Percentiles rank a stretch among this genome's conserved stretches.
phyloP scores from a whole-genome alignment of 2,113 vertebrate genomes.

The Oryzias curvinotus region DNA sequence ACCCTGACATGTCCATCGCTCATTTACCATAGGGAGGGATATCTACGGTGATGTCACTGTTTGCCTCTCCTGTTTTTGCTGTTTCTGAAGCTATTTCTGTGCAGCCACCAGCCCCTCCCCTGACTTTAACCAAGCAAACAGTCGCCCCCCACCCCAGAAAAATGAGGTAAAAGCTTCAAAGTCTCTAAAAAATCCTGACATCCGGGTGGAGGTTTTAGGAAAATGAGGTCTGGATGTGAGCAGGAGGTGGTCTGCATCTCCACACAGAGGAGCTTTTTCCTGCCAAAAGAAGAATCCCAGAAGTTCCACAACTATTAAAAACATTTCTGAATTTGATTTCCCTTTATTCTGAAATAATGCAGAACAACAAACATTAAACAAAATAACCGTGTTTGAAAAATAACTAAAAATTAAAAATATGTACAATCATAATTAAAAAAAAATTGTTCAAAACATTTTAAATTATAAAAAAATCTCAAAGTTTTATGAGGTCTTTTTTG shows the following conservation, averaged over 20 bases:
- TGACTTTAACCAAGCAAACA: slow-evolving; percentile 51
- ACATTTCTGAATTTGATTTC: too few relatives aligned
- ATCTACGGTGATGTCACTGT: slow-evolving; percentile 53
- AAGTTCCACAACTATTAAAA: not conserved
- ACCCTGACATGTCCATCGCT: slow-evolving; percentile 34
- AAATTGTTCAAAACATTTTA: too few relatives aligned
- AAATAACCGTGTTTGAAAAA: too few relatives aligned
- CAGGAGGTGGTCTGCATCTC: not conserved
- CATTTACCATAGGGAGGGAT: slow-evolving; percentile 20
- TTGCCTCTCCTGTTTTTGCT: slow-evolving; percentile 21
- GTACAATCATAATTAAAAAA: too few relatives aligned
- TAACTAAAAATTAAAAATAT: too few relatives aligned
- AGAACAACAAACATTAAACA: too few relatives aligned
- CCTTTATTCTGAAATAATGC: too few relatives aligned
- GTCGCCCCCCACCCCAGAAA: slow-evolving; percentile 38
- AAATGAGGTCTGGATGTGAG: slow-evolving; percentile 13
- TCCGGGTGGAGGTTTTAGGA: slow-evolving; percentile 23
- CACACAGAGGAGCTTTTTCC: not conserved
- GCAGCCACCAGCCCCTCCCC: slow-evolving; percentile 26
- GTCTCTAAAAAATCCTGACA: slow-evolving; percentile 24
- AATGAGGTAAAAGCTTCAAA: slow-evolving; percentile 41
- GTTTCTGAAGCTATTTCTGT: slow-evolving; percentile 64
- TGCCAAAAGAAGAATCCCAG: slow-evolving; percentile 8
- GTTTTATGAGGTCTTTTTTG: too few relatives aligned
- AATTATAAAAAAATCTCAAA: too few relatives aligned